Base-by-base conservation (phyloP, 2,797 vertebrate species). In the Hemitrygon akajei region DNA sequence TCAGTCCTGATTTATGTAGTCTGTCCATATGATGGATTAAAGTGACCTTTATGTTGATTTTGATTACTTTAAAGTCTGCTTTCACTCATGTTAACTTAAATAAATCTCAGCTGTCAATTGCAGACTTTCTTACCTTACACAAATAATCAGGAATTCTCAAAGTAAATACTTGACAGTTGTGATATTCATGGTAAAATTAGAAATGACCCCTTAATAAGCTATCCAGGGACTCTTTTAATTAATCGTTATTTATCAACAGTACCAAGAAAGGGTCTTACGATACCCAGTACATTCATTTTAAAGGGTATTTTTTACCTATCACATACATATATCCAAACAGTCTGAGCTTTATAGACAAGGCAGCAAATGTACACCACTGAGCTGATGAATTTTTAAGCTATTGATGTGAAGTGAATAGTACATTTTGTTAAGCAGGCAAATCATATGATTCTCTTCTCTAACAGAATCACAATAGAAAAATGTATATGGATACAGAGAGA, bases 21-120 rank as follows among this genome's bases (percentile, higher is more conserved):
- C 30, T 77, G 76, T 14, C 76, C 27, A 34, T 14, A 87, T 87
- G 58, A 87, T 7, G 16, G 58, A 87, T 30, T n/a, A 20, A 69
- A 37, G 63, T 11, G n/a, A 89, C 9, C n/a, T 56, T 63, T n/a
- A 34, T 66, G 2, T 34, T 87, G 63, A 34, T 86, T 89, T 34
- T 89, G 60, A 89, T 89, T 34, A 89, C 20, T 69, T 34, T 69
- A 66, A 89, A 22, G 30, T 89, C n/a, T 89, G 66, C n/a, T 34
- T 63, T 4, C 69, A 69, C 86, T 34, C 9, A 22, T 22, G 63
- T 63, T 40, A 22, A 89, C n/a, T 69, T 89, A 69, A 34, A 34
- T 89, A 89, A 69, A 20, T 69, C 63, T 89, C 86, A 89, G n/a
- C 86, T 89, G 86, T 69, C 60, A 89, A 66, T n/a, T 66, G n/a